Conservation (phyloP, 2,888 invertebrate genomes). For the Nemotelus nigrinus region DNA sequence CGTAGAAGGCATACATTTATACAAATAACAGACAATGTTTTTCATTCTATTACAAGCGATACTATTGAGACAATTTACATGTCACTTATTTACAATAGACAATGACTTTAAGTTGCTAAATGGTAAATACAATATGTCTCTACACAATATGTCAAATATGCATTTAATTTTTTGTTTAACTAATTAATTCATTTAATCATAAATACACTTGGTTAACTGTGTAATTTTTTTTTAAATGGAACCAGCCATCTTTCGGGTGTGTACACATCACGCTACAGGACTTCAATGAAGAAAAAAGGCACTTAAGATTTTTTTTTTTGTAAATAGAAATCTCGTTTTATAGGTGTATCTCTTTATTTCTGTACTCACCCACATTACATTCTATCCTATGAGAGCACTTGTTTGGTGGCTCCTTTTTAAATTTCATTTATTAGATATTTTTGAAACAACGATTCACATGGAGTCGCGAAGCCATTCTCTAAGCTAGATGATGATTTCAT, state of each 20-base stretch:
- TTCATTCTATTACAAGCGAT: slow-evolving; percentile 27
- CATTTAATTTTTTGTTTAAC: too few species aligned
- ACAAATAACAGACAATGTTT: slow-evolving; percentile 2
- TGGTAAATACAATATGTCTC: neutral
- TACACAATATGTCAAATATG: neutral
- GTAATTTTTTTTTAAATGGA: neutral
- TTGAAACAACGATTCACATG: too few species aligned
- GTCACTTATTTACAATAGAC: slow-evolving; percentile 27
- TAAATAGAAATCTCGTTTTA: slow-evolving; percentile 23
- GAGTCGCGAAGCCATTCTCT: too few species aligned
- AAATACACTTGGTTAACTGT: neutral
- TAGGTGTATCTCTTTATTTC: neutral
- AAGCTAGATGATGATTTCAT: too few species aligned
- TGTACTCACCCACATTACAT: too few species aligned
- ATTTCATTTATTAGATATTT: too few species aligned
- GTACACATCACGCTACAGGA: neutral
- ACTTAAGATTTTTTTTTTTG: slow-evolving; percentile 35
- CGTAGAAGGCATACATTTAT: slow-evolving; percentile 40
- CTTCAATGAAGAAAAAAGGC: slow-evolving; percentile 36
- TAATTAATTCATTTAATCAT: too few species aligned
- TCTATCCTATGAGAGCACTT: neutral
- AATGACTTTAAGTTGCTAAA: neutral
- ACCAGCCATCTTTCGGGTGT: neutral
- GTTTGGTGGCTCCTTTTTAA: neutral
- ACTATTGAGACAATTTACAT: slow-evolving; percentile 2